Conservation (phyloP, 1,140 invertebrate species). For the Sweltsa coloradensis region DNA sequence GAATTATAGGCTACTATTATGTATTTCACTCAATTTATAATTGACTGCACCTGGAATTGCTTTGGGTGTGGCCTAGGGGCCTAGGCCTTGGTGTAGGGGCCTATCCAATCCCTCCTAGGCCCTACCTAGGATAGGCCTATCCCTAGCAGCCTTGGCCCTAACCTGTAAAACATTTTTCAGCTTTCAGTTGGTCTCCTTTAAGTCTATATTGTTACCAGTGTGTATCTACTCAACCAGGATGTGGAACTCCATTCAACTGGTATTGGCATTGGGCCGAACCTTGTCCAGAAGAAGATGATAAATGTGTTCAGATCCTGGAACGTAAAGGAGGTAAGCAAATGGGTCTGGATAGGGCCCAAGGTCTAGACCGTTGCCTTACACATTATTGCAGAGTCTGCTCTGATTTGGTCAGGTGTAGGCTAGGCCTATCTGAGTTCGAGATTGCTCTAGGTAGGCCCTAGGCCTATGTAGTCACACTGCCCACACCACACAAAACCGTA, state of each 20-base stretch:
- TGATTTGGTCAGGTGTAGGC: background rate
- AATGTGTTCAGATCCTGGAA: constrained; percentile 85
- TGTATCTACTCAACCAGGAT: constrained; percentile 78
- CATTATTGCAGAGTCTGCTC: background rate
- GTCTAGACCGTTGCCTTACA: background rate
- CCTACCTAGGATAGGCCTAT: too few species aligned
- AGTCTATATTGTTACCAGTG: constrained; percentile 64
- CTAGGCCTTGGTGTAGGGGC: too few species aligned
- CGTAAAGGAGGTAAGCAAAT: constrained; percentile 58
- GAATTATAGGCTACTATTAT: too few species aligned
- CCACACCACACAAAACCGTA: background rate
- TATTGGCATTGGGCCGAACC: constrained; percentile 52
- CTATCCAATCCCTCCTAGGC: too few species aligned
- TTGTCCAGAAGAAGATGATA: constrained; percentile 73
- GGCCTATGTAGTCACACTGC: background rate
- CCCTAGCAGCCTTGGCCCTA: too few species aligned
- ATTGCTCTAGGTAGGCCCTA: background rate
- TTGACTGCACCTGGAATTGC: too few species aligned
- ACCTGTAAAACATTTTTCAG: too few species aligned
- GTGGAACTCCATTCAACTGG: constrained; percentile 76
- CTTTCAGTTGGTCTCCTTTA: background rate
- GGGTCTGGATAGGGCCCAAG: background rate
- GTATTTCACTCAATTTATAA: too few species aligned
- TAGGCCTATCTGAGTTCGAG: too few species aligned
- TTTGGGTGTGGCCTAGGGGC: too few species aligned